Conservation (phyloP, 1,140 invertebrate genomes). For the Formica selysi region DNA sequence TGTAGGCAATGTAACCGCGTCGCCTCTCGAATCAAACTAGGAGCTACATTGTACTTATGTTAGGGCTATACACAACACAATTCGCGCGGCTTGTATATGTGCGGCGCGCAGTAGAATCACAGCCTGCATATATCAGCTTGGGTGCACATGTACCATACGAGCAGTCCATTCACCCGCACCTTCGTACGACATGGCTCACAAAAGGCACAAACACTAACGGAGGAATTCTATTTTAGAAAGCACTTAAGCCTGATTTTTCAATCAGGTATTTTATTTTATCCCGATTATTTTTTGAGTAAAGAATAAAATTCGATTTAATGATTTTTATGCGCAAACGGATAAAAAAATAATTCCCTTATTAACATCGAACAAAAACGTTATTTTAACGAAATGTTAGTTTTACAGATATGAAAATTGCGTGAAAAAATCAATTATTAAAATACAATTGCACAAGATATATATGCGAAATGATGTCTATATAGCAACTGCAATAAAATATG, state of each 20-base stretch:
- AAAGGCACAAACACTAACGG: conserved; percentile 15
- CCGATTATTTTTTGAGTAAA: neutral
- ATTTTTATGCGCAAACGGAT: neutral
- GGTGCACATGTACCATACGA: conserved; percentile 12
- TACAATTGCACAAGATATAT: neutral
- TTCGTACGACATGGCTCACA: neutral
- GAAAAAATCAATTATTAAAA: neutral
- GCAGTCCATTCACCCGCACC: conserved; percentile 22
- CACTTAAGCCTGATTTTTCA: neutral
- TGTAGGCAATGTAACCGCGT: conserved; percentile 37
- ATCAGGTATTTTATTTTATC: neutral
- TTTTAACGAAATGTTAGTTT: conserved; percentile 17
- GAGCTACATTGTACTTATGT: conserved; percentile 51
- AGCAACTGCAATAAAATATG: neutral
- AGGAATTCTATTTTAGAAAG: neutral
- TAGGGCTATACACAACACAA: conserved; percentile 26
- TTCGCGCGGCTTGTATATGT: conserved; percentile 12
- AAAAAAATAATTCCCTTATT: neutral
- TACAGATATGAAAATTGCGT: neutral
- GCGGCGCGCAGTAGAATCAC: conserved; percentile 20
- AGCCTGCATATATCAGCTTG: conserved; percentile 37
- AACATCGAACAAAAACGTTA: neutral
- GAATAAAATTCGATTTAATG: neutral
- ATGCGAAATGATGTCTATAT: neutral
- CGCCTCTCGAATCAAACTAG: conserved; percentile 52